A percentile compares a stretch with the other conserved stretches of the same genome.
Conservation (phyloP, 2,888 invertebrate genomes). For the Incurvaria masculella region DNA sequence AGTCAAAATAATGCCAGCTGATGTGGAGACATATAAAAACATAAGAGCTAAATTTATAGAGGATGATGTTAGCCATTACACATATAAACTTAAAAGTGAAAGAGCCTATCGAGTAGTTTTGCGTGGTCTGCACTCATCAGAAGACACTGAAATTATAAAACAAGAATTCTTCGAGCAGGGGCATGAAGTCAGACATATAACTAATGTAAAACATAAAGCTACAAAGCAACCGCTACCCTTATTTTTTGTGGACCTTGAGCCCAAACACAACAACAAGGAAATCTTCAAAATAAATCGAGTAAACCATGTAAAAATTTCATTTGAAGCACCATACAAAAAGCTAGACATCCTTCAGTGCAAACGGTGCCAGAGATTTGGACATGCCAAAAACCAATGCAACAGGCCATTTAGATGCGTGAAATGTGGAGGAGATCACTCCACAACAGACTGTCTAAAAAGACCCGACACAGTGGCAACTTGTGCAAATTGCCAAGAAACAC, state of each 20-base stretch:
- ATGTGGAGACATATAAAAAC: constrained; percentile 2
- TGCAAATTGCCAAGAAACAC: constrained; percentile 1
- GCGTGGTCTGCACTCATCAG: constrained; percentile 9
- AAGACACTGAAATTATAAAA: constrained; percentile 8
- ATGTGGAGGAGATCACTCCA: constrained; percentile 18
- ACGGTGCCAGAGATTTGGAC: constrained; percentile 17
- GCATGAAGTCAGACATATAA: constrained; percentile 10
- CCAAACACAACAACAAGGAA: constrained; percentile 13
- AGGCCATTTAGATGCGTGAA: constrained; percentile 18
- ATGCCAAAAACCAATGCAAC: no score
- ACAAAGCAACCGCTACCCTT: constrained; percentile 15
- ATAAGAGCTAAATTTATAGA: not conserved
- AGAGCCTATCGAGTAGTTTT: constrained; percentile 13
- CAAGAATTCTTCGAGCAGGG: constrained; percentile 8
- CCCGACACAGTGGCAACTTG: constrained; percentile 16
- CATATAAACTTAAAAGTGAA: constrained; percentile 13
- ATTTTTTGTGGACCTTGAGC: constrained; percentile 17
- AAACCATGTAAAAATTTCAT: constrained; percentile 8
- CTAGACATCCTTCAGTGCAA: constrained; percentile 16
- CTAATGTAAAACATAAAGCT: constrained; percentile 9
- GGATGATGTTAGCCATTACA: constrained; percentile 4
- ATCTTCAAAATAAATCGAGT: constrained; percentile 11
- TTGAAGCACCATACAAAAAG: constrained; percentile 18
- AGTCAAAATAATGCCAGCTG: not conserved
- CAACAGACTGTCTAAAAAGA: constrained; percentile 8